phyloP scores from a whole-genome alignment of 2,888 invertebrate genomes.

The Aleiodes leptofemur region DNA sequence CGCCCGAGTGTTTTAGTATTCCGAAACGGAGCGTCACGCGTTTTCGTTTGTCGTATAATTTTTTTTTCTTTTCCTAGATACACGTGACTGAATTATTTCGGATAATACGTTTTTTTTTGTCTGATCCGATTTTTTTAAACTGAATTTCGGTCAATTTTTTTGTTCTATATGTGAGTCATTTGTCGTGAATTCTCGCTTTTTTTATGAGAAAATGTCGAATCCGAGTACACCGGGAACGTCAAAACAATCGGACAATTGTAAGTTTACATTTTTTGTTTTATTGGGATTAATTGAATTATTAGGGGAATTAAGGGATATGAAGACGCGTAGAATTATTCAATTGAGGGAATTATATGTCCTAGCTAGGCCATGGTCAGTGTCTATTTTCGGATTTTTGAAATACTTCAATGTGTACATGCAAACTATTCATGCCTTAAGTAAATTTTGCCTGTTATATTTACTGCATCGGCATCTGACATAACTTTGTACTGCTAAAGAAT shows the following conservation, averaged over 20 bases:
- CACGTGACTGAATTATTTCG: neutral
- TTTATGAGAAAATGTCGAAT: slow-evolving; percentile 35
- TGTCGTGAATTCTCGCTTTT: neutral
- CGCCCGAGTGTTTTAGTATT: slow-evolving; percentile 37
- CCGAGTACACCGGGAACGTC: slow-evolving; percentile 65
- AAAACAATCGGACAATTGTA: slow-evolving; percentile 63
- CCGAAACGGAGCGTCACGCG: slow-evolving; percentile 29
- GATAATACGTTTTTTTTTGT: too few relatives aligned
- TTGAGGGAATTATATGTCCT: slow-evolving; percentile 25
- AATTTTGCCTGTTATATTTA: slow-evolving; percentile 3
- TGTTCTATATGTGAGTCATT: neutral
- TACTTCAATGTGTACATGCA: neutral
- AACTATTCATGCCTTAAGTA: slow-evolving; percentile 1
- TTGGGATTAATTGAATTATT: slow-evolving; percentile 1
- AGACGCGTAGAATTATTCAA: slow-evolving; percentile 25
- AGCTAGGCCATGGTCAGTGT: slow-evolving; percentile 56
- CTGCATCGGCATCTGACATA: slow-evolving; percentile 23
- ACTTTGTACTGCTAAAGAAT: neutral
- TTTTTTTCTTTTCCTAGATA: neutral
- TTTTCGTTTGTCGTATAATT: slow-evolving; percentile 27
- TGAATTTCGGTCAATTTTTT: neutral
- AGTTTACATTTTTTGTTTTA: slow-evolving; percentile 52
- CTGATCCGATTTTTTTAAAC: too few relatives aligned
- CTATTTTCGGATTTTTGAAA: slow-evolving; percentile 36
- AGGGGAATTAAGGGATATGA: neutral